phyloP scores from a whole-genome alignment of 2,797 vertebrate species.

The Artibeus jamaicensis region DNA sequence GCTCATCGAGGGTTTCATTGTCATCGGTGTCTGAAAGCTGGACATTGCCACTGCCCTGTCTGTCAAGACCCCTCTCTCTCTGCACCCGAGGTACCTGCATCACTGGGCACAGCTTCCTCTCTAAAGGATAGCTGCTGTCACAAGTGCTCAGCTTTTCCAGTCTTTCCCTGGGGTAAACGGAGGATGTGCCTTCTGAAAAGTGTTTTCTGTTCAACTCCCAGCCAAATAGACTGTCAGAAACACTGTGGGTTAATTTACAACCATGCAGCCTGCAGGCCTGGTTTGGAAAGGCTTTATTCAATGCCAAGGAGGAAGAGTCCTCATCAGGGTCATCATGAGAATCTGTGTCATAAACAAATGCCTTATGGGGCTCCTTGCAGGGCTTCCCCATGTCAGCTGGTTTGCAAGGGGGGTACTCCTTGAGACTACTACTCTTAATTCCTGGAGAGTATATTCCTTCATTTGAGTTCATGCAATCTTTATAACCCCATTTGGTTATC shows the following conservation, averaged over 20 bases:
- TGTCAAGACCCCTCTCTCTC: constrained; percentile 77
- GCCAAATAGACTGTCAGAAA: constrained; percentile 92
- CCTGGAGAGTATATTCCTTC: constrained; percentile 97
- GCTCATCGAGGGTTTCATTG: constrained; percentile 84
- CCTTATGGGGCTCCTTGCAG: constrained; percentile 78
- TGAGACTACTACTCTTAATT: constrained; percentile 86
- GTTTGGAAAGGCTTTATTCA: constrained; percentile 82
- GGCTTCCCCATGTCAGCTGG: constrained; percentile 66
- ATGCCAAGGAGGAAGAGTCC: constrained; percentile 82
- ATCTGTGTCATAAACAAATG: constrained; percentile 89
- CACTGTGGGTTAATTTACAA: constrained; percentile 88
- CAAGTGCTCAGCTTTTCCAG: constrained; percentile 89
- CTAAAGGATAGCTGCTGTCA: constrained; percentile 85
- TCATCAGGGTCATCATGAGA: constrained; percentile 87
- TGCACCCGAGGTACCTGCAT: constrained; percentile 79
- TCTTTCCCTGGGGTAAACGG: constrained; percentile 86
- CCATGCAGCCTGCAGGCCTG: constrained; percentile 83
- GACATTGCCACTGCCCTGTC: constrained; percentile 75
- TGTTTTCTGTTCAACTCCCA: constrained; percentile 84
- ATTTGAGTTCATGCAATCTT: constrained; percentile 97
- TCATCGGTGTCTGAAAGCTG: constrained; percentile 88
- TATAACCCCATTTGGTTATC: constrained; percentile 91
- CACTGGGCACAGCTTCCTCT: constrained; percentile 80
- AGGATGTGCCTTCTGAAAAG: constrained; percentile 77
- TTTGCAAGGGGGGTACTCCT: constrained; percentile 79